These are phyloP conservation scores for Anthoscopus minutus DNA, from an alignment of 2,113 vertebrate species.

Conservation along the genomic window DNA sequence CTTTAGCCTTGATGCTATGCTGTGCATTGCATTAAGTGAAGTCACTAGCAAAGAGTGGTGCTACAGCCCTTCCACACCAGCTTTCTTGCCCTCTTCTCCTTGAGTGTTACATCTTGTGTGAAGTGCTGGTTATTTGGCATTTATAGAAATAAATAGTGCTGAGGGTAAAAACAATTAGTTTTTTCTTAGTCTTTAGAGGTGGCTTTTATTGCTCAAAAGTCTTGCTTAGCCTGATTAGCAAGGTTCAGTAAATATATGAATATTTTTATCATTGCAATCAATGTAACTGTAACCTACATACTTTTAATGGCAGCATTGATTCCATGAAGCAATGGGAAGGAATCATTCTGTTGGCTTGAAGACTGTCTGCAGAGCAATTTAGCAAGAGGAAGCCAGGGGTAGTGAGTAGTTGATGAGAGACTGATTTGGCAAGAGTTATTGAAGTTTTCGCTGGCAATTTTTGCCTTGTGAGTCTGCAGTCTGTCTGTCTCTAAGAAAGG, in stretches of 20 bases:
- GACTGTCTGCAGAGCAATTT: neutral
- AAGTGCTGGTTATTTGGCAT: neutral
- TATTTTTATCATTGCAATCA: neutral
- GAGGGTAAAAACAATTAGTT: neutral
- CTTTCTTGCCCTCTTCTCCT: neutral
- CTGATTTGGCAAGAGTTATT: neutral
- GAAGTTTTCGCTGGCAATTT: neutral
- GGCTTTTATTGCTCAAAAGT: constrained; percentile 24
- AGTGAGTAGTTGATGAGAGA: neutral
- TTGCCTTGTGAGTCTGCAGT: neutral
- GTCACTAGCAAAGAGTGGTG: neutral
- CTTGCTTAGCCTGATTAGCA: constrained; percentile 18
- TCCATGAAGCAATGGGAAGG: neutral
- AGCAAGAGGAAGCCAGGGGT: neutral
- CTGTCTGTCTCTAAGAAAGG: neutral
- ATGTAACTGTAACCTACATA: neutral
- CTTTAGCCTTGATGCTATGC: neutral
- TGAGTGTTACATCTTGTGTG: neutral
- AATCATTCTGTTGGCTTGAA: neutral
- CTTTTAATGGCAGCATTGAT: neutral
- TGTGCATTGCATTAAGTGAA: neutral
- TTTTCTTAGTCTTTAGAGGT: neutral
- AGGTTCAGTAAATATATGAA: neutral
- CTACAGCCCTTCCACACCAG: neutral
- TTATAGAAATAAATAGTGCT: constrained; percentile 12